Base-by-base conservation (phyloP, 2,797 vertebrate genomes). In the Hyperoplus lanceolatus region DNA sequence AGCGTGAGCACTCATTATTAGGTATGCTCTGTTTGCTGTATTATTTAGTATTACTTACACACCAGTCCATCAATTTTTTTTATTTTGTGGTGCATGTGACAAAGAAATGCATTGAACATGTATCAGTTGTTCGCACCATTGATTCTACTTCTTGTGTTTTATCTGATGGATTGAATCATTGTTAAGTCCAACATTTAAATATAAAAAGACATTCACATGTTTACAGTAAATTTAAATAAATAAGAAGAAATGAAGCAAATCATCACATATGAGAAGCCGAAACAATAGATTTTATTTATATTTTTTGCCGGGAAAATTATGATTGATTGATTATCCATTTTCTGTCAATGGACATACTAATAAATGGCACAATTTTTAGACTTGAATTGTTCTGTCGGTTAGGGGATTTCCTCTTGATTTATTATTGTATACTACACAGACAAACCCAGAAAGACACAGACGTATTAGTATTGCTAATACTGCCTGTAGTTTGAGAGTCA, bases 401-500 rank as follows among this genome's bases (percentile, higher is more conserved):
- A 2, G 6, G 13, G 48, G 45, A 65, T 65, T 78, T 59, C 29
- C 41, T 39, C 15, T 42, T 71, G 54, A 77, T 76, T 68, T 61
- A 61, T 57, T 43, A 3, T 41, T 21, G 16, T 36, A 21, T 41
- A 41, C 14, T 7, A 0, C 41, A 49, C 41, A 14, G 9, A 0
- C 42, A 45, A 41, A 39, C 21, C 46, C 18, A 4, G 1, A 36
- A 38, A 58, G 39, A 51, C 16, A 66, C 29, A 48, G 2, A 0
- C 61, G 50, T 55, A 46, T 70, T 56, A 57, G 62, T 53, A 41
- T 29, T 29, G 29, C 7, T 48, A 73, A 73, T 43, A 45, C 65
- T 11, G 38, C 21, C 5, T 16, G 60, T 62, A 38, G 49, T 60
- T 65, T 14, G 41, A 58, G 48, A 70, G 82, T 79, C 77, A 78